Evolutionary conservation across 1,140 invertebrate species (phyloP).

Genomic region (Gonioctena quinquepunctata): DNA sequence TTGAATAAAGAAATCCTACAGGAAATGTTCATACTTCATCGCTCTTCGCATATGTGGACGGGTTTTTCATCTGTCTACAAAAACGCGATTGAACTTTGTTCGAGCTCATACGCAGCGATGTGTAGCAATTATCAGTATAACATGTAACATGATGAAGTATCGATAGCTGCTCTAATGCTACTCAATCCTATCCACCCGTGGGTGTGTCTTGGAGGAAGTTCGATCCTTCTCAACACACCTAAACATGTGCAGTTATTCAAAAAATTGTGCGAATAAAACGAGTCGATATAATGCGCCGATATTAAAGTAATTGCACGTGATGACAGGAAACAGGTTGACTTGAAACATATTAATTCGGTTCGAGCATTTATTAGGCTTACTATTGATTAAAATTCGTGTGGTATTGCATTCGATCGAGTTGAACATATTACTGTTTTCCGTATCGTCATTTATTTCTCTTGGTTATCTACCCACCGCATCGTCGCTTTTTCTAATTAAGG

Average conservation of each 20-base stretch:
- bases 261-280: conserved; percentile 2
- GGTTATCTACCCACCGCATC: too few species aligned
- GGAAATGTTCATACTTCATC: too few species aligned
- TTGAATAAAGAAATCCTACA: too few species aligned
- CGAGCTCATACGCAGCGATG: too few species aligned
- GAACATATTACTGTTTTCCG: too few species aligned
- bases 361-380: background rate
- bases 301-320: conserved; percentile 4
- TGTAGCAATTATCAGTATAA: background rate
- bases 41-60: too few species aligned
- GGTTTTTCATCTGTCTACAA: too few species aligned
- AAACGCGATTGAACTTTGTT: too few species aligned
- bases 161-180: background rate
- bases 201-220: background rate
- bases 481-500: too few species aligned
- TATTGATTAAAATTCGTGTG: background rate
- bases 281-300: conserved; percentile 3
- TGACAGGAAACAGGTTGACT: conserved; percentile 11
- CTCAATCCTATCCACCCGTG: background rate
- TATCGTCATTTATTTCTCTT: too few species aligned
- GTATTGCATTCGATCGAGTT: background rate
- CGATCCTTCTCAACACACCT: background rate
- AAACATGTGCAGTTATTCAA: background rate
- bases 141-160: background rate
- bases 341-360: background rate